These are phyloP conservation scores for Dyspetes luteomarginatus DNA, from an alignment of 2,888 invertebrate genomes.

Conservation along the genomic window DNA sequence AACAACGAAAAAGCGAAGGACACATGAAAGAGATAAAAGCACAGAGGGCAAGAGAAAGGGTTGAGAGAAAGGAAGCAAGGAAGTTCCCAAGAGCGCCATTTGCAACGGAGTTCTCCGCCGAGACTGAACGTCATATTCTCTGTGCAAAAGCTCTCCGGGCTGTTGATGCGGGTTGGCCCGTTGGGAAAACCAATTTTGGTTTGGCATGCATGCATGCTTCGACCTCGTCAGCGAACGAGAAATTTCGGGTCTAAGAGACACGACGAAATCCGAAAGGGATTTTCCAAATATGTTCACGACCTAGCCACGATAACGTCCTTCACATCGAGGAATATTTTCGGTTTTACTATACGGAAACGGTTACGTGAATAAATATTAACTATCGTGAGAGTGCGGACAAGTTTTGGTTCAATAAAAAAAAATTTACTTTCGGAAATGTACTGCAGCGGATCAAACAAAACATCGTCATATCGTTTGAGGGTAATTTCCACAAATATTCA, in stretches of 20 bases:
- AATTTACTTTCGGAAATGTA: too few species aligned
- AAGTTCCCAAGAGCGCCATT: background rate
- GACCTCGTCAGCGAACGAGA: background rate
- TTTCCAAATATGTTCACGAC: background rate
- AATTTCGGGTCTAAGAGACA: slow-evolving; percentile 1
- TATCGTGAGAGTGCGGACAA: too few species aligned
- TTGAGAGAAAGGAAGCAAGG: background rate
- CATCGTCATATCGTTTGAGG: too few species aligned
- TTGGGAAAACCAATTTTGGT: slow-evolving; percentile 5
- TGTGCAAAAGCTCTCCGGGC: background rate
- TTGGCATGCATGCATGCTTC: background rate
- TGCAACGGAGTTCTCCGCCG: background rate
- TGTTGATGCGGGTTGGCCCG: slow-evolving; percentile 9
- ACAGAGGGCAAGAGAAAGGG: background rate
- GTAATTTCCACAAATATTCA: too few species aligned
- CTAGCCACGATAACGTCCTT: background rate
- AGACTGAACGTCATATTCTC: slow-evolving; percentile 2
- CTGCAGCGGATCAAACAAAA: too few species aligned
- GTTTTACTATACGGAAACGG: background rate
- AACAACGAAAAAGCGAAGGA: background rate
- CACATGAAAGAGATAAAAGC: background rate
- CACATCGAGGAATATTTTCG: background rate
- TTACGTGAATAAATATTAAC: too few species aligned
- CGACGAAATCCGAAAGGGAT: slow-evolving; percentile 7
- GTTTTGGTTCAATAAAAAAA: too few species aligned